Percentiles rank a stretch among this genome's conserved stretches.
Conservation (phyloP, 35 echinoderm and acorn worm species). For the Lytechinus pictus region DNA sequence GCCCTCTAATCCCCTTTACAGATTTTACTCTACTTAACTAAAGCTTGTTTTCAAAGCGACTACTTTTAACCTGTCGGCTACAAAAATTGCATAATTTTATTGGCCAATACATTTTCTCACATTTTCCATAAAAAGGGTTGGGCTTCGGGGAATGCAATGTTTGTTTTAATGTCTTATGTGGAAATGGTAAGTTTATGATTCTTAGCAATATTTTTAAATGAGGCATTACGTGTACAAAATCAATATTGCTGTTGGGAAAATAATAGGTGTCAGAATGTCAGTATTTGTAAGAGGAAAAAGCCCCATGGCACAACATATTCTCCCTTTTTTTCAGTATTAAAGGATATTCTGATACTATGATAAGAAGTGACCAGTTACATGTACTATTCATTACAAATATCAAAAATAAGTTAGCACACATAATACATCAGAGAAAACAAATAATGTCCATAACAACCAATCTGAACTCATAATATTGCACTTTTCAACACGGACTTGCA, state of each 20-base stretch:
- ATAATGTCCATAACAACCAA: background rate
- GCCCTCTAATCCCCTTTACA: background rate
- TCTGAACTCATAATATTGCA: slow-evolving; percentile 23
- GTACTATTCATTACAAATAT: too few relatives aligned
- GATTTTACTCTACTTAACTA: too few relatives aligned
- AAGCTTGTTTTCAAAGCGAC: too few relatives aligned
- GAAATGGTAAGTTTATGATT: too few relatives aligned
- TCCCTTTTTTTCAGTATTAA: background rate
- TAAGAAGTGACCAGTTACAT: too few relatives aligned
- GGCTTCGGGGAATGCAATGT: too few relatives aligned
- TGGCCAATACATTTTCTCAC: too few relatives aligned
- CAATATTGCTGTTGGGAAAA: background rate
- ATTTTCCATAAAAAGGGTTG: too few relatives aligned
- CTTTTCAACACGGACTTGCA: slow-evolving; percentile 23
- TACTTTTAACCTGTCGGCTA: too few relatives aligned
- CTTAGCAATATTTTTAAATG: background rate
- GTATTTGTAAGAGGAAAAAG: background rate
- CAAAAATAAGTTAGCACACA: background rate
- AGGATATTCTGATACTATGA: too few relatives aligned
- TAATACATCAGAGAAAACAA: background rate
- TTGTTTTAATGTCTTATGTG: too few relatives aligned
- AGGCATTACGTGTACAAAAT: background rate
- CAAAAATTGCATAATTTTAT: too few relatives aligned
- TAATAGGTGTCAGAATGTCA: background rate
- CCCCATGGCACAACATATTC: background rate